Base-by-base conservation (phyloP, 2,113 vertebrate species). In the Barbus barbus region DNA sequence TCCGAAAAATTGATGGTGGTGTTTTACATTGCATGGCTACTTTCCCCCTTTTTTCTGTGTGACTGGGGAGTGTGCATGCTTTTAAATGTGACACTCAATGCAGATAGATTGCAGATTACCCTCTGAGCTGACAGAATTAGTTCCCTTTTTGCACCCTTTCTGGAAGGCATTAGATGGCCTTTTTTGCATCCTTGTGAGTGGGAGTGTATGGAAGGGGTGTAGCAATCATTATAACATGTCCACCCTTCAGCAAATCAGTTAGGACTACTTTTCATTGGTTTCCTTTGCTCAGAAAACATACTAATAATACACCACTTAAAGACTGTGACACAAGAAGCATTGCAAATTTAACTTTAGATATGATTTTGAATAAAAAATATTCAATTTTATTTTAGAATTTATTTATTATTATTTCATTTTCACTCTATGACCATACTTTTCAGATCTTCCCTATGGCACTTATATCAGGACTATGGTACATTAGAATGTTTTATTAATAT, bases 91-190 rank as follows among this genome's bases (percentile, higher is more conserved):
- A 20, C 61, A 48, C 83, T 76, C 83, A 85, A 83, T 85, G 53
- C 61, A 72, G 83, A 87, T 81, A 89, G 85, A 89, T 88, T 83
- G 85, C 83, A 78, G 84, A 86, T 80, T 86, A 72, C 86, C 65
- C 56, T 28, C 83, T 85, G 71, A 78, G 83, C 78, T 58, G 51
- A 56, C 63, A 46, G 81, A 86, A 84, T 89, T 81, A 83, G 69
- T 48, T n/a, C n/a, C n/a, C n/a, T n/a, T 81, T 82, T 85, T 38
- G 41, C 73, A 26, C 84, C 81, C 33, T 84, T 81, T 46, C 67
- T 84, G 53, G 36, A 86, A 87, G 85, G 80, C 82, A 77, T 84
- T 65, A 65, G 73, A 73, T 71, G 69, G 28, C 38, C 67, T 82
- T 83, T 82, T 53, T 81, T 82, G 67, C 73, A 77, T n/a, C n/a